A percentile compares a stretch with the other conserved stretches of the same genome.
Evolutionary conservation across 2,888 invertebrate genomes (phyloP).

Genomic region (Harmothoe impar): DNA sequence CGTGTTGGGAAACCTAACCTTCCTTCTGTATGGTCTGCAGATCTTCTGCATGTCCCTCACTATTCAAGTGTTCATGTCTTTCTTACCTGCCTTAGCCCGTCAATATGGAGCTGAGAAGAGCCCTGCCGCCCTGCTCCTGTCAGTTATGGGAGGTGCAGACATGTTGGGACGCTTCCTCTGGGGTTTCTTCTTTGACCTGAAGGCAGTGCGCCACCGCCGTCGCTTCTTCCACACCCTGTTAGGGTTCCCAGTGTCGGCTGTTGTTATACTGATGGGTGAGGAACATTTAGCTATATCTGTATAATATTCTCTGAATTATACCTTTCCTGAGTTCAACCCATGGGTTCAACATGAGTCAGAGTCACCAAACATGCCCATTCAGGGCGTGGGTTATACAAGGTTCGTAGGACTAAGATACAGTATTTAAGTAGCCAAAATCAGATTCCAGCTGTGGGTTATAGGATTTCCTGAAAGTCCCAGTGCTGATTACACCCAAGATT

Average conservation of each 20-base stretch:
- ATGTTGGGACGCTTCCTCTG: conserved; percentile 91
- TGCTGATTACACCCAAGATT: too few species aligned
- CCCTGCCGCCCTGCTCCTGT: conserved; percentile 89
- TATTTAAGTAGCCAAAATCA: too few species aligned
- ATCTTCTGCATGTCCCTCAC: conserved; percentile 33
- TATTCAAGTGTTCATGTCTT: conserved; percentile 71
- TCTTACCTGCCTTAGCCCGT: conserved; percentile 73
- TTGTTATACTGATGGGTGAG: conserved; percentile 45
- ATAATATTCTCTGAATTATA: too few species aligned
- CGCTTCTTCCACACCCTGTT: conserved; percentile 58
- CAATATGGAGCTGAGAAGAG: conserved; percentile 71
- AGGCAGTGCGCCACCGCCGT: conserved; percentile 49
- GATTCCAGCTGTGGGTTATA: too few species aligned
- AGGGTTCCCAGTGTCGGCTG: conserved; percentile 26
- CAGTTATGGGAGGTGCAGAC: conserved; percentile 94
- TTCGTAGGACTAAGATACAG: too few species aligned
- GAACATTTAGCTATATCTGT: neutral
- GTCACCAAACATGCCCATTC: too few species aligned
- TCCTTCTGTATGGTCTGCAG: conserved; percentile 65
- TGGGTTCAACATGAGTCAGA: too few species aligned
- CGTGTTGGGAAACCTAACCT: conserved; percentile 63
- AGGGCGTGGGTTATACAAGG: too few species aligned
- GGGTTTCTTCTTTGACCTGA: conserved; percentile 75
- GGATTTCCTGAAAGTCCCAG: too few species aligned
- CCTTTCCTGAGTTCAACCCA: too few species aligned